Evolutionary conservation across 2,113 vertebrate species (phyloP), one percentile per base, ranked within the genome.

Genomic region (Dromas ardeola): DNA sequence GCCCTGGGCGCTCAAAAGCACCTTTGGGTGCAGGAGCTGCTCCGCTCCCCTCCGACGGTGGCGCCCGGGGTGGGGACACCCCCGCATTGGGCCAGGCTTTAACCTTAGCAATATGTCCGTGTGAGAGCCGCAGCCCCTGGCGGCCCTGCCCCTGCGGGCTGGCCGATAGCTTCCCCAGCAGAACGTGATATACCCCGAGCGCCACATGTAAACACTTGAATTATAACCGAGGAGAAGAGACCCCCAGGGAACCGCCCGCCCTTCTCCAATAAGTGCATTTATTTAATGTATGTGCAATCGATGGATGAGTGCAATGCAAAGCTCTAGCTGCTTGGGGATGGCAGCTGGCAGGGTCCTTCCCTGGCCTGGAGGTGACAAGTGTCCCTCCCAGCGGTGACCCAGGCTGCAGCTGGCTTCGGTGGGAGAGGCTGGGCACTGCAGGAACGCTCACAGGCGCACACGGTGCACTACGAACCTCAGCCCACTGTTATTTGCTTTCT

Each of bases 251-350:
- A 18, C 94, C 9, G n/a, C 11, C n/a, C 1, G 2, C 82, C 88
- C 89, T 89, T 85, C 97, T 97, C 96, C 88, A 88, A 85, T 98
- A 99, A 99, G 99, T 99, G 99, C 99, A 99, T 99, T 99, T 98
- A 99, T 98, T 98, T 96, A 93, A 92, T 63, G 85, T 97, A 93
- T 70, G 98, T 98, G 97, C 97, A 98, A 97, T 71, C 32, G 94
- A 98, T 90, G 96, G 98, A 97, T 89, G 95, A 93, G 96, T 80
- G 98, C 98, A 96, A 97, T 81, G 95, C 97, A 97, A 97, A 97
- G 97, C 97, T 92, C 83, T 81, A 90, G 96, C 96, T 92, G 97
- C 97, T 97, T 97, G 55, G 79, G 79, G 90, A 83, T 25, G 58
- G 78, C 97, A 80, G 90, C 61, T 80, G 84, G 88, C 1, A 2